Evolutionary conservation across 2,888 invertebrate genomes (phyloP), one percentile per base, ranked within the genome.

Genomic region (Drosophila basisetae): DNA sequence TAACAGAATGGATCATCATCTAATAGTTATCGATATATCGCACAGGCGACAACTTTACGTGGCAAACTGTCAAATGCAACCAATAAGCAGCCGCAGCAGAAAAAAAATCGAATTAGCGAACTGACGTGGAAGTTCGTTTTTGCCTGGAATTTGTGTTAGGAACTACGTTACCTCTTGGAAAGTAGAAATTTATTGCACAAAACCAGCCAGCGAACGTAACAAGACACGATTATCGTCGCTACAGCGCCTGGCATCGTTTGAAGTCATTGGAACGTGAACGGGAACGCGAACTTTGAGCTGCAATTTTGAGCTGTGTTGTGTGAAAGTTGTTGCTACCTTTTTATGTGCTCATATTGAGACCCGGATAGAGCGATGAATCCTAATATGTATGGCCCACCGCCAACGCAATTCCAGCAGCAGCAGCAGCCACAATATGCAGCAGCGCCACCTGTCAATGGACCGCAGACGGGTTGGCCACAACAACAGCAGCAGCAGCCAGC

Each of bases 311-410:
- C 47, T 63, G 73, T 73, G 62, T 73, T 66, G 73, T 73, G 87
- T 88, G 86, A 88, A 88, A 88, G 90, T 88, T 81, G 77, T 80
- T n/a, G 65, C 59, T 68, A 63, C 35, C 47, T 53, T 68, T 76
- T 64, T 79, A 78, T 81, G 64, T 74, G 69, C 79, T 67, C 37
- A 50, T 55, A 43, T 60, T 76, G 39, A 73, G 50, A 64, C 47
- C 50, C 49, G 33, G 31, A 68, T 55, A 53, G 54, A 60, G 49
- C 60, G 10, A 78, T 80, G 80, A 93, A 92, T 82, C 92, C 93
- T 30, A 92, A 93, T 74, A 82, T 91, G 71, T 92, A 92, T 72
- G 92, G 93, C 73, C 91, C 91, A 22, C 93, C 93, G 78, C 92
- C 92, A 67, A 85, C 84, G 64, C 91, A 91, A 74, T 91, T 90